Base-by-base conservation (phyloP, 2,888 invertebrate genomes). In the Chymomyza fuscimana region DNA sequence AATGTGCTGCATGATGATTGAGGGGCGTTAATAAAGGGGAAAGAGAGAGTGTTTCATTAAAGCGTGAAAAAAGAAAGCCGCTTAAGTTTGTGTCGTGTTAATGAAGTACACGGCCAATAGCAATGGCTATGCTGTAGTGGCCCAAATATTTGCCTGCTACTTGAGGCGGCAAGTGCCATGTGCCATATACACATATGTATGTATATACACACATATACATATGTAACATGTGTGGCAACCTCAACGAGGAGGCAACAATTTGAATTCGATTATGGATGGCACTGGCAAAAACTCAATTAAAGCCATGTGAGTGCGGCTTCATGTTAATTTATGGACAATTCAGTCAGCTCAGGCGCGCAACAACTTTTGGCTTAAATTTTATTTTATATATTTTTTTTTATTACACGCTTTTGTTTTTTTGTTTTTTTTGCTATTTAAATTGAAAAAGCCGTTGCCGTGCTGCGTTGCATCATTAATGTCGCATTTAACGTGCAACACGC, bases 241-340 rank as follows among this genome's bases (percentile, higher is more conserved):
- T 46, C 40, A 10, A 46, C 12, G 40, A 12, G 6, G 72, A 63
- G 65, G 65, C 70, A 72, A 71, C 72, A 73, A 65, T 62, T 73
- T 75, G 74, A 78, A 86, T 76, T 83, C 79, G 80, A 84, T 84
- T 86, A 75, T 72, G 67, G 60, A 52, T 52, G 74, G 40, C 10
- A 46, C 12, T 4, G 12, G 40, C 72, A 65, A 74, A 77, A 82
- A 82, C 78, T 79, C 79, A 82, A 84, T 80, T 82, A 88, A 71
- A 74, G 56, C 56, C 71, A 60, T 32, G 50, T 6, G 56, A 58
- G 65, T 58, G 50, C 32, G 69, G 72, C 78, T 70, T 72, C 77
- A 81, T 77, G 78, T 81, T 87, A 88, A 89, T 89, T 86, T 88
- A 86, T 89, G 40, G 81, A 76, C 82, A 81, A 77, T 72, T 77